These are phyloP conservation scores for Phalacrocorax carbo DNA, from an alignment of 2,113 vertebrate species.

Conservation along the genomic window DNA sequence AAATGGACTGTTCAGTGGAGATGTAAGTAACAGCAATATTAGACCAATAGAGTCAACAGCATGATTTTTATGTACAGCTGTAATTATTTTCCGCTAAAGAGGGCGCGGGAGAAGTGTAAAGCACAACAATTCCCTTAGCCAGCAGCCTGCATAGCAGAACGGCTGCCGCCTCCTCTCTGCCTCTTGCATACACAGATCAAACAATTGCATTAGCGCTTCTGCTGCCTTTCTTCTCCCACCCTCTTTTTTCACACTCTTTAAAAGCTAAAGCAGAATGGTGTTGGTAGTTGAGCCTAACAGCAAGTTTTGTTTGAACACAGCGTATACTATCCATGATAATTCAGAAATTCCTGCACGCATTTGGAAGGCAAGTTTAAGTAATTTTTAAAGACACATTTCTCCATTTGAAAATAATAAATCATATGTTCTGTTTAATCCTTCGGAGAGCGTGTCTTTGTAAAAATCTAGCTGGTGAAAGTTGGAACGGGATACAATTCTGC, in stretches of 20 bases:
- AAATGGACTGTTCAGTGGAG: neutral
- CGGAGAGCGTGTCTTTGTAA: neutral
- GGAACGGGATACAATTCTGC: constrained; percentile 16
- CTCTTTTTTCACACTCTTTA: constrained; percentile 9
- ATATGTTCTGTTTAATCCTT: neutral
- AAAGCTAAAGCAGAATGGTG: constrained; percentile 20
- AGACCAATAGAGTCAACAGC: constrained; percentile 10
- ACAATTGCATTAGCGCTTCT: constrained; percentile 40
- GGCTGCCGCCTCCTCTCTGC: neutral
- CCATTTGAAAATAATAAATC: neutral
- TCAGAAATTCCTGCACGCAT: neutral
- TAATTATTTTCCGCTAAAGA: constrained; percentile 37
- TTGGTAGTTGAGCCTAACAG: constrained; percentile 49
- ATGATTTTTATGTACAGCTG: neutral
- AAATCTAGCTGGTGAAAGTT: neutral
- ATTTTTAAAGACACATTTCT: neutral
- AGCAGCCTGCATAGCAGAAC: neutral
- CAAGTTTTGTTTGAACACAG: constrained; percentile 27
- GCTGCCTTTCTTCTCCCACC: constrained; percentile 34
- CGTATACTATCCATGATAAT: neutral
- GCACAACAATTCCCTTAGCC: neutral
- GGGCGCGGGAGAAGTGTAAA: neutral
- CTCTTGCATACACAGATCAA: neutral
- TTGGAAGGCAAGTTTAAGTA: neutral
- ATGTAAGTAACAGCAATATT: constrained; percentile 7